A percentile compares a stretch with the other conserved stretches of the same genome.
Evolutionary conservation across 2,797 vertebrate genomes (phyloP).

Genomic region (Pempheris klunzingeri): DNA sequence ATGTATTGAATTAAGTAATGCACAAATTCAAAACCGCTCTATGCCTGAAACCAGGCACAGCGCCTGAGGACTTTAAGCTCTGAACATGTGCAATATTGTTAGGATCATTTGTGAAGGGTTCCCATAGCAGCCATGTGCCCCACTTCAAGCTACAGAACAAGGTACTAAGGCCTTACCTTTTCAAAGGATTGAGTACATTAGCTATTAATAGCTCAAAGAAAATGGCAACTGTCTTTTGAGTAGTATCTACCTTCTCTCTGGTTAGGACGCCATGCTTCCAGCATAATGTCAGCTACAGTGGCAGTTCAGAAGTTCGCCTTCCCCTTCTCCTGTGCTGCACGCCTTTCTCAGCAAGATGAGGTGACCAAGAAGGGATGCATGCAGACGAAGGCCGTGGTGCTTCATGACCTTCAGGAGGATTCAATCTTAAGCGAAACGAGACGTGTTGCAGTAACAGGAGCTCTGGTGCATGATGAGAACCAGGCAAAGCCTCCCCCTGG

Average conservation of each 20-base stretch:
- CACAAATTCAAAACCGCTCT: too few relatives aligned
- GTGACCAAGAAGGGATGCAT: conserved; percentile 48
- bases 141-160: conserved; percentile 17
- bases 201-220: conserved; percentile 37
- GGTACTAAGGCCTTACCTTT: neutral
- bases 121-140: conserved; percentile 16
- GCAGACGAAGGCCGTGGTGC: conserved; percentile 61
- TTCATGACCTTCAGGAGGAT: conserved; percentile 48
- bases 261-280: conserved; percentile 69
- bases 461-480: conserved; percentile 41
- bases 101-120: conserved; percentile 7
- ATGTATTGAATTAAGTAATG: too few relatives aligned
- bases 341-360: conserved; percentile 57
- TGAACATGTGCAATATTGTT: neutral
- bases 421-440: neutral
- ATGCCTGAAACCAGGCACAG: too few relatives aligned
- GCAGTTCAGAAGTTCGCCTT: conserved; percentile 82
- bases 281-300: conserved; percentile 79
- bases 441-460: conserved; percentile 11
- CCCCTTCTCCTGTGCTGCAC: conserved; percentile 70
- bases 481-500: conserved; percentile 5
- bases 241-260: conserved; percentile 31
- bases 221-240: conserved; percentile 36
- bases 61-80: too few relatives aligned
- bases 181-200: conserved; percentile 5